phyloP scores from a whole-genome alignment of 2,888 invertebrate species.

The Yponomeuta plumbellus region DNA sequence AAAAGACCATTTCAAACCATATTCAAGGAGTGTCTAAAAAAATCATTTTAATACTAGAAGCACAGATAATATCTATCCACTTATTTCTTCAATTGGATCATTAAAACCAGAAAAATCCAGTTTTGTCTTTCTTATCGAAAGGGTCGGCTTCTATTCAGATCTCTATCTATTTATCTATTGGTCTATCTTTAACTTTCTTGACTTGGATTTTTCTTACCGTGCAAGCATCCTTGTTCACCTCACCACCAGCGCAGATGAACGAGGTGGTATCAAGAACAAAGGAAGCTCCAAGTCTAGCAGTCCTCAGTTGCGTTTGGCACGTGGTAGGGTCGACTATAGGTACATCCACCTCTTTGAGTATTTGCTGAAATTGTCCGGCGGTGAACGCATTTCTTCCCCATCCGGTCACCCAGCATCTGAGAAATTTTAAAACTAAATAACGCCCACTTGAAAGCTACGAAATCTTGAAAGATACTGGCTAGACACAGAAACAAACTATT shows the following conservation, averaged over 20 bases:
- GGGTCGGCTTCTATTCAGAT: no score
- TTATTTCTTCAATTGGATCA: no score
- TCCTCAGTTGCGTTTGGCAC: conserved; percentile 79
- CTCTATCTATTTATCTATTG: no score
- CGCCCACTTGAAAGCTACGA: no score
- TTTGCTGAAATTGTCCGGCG: conserved; percentile 77
- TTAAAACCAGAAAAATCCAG: no score
- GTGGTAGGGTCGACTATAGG: conserved; percentile 79
- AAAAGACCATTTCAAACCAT: no score
- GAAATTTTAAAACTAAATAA: not conserved
- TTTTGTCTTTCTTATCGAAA: no score
- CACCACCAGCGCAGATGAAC: conserved; percentile 88
- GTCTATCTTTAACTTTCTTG: no score
- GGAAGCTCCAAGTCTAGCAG: conserved; percentile 79
- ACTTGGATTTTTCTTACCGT: conserved; percentile 82
- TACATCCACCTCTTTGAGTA: conserved; percentile 85
- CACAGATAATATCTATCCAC: no score
- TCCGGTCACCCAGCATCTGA: conserved; percentile 83
- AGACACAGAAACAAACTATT: no score
- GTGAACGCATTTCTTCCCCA: conserved; percentile 90
- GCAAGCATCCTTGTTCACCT: conserved; percentile 85
- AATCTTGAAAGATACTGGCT: not conserved
- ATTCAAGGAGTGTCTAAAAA: no score
- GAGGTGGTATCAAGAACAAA: conserved; percentile 80
- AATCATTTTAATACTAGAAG: no score